Evolutionary conservation across 2,797 vertebrate genomes (phyloP).

Genomic region (Parambassis ranga): DNA sequence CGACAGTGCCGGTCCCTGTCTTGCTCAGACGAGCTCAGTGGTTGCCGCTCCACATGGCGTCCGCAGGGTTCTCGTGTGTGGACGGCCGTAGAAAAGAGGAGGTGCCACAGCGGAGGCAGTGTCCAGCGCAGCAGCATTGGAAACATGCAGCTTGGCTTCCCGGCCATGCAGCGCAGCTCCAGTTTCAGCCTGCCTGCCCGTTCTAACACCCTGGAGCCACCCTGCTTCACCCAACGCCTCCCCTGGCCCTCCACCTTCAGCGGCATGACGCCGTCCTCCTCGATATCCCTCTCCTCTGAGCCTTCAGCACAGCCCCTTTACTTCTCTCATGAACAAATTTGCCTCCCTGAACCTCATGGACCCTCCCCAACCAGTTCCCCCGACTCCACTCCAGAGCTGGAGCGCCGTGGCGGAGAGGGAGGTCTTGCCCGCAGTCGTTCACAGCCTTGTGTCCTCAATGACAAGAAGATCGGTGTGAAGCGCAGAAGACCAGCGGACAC

Average conservation of each 20-base stretch:
- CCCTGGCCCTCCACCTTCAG: constrained; percentile 62
- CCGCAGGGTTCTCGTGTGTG: constrained; percentile 92
- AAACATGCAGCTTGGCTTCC: constrained; percentile 54
- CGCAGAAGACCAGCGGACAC: constrained; percentile 86
- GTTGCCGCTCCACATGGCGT: constrained; percentile 86
- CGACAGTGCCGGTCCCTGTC: constrained; percentile 94
- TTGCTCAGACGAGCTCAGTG: constrained; percentile 87
- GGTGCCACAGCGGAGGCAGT: constrained; percentile 92
- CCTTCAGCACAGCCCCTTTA: constrained; percentile 81
- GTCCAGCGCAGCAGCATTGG: constrained; percentile 79
- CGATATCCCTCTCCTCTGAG: constrained; percentile 58
- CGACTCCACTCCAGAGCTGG: constrained; percentile 87
- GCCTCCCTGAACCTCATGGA: constrained; percentile 73
- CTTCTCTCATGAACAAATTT: constrained; percentile 88
- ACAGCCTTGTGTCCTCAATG: constrained; percentile 91
- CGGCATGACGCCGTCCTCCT: constrained; percentile 48
- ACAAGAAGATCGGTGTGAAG: constrained; percentile 91
- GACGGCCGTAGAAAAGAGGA: constrained; percentile 90
- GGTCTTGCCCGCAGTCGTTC: constrained; percentile 90
- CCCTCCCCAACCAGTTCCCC: constrained; percentile 85
- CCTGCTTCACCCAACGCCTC: constrained; percentile 56
- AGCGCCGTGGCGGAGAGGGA: constrained; percentile 75
- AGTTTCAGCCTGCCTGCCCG: constrained; percentile 91
- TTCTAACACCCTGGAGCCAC: constrained; percentile 77
- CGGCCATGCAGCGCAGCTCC: constrained; percentile 91